Conservation (phyloP, 2,113 vertebrate species). For the Elephas maximus region DNA sequence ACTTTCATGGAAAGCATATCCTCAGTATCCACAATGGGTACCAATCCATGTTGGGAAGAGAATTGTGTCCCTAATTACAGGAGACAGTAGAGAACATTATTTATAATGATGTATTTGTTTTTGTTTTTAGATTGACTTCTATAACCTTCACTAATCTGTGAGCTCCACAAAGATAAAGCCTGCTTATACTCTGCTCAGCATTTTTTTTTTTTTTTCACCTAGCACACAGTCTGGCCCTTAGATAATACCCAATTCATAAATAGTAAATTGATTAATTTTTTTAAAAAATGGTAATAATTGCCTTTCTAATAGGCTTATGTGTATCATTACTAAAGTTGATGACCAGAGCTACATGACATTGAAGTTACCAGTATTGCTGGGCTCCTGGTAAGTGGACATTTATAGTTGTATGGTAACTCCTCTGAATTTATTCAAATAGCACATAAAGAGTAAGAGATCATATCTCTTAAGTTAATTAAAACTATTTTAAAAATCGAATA, state of each 20-base stretch:
- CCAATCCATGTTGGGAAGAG: background rate
- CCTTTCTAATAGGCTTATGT: background rate
- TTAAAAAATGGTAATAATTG: background rate
- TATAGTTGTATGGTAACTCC: background rate
- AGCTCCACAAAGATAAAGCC: background rate
- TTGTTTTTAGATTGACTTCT: background rate
- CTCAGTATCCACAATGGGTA: background rate
- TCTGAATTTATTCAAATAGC: background rate
- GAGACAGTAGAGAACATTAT: background rate
- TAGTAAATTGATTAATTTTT: background rate
- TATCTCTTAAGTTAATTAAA: background rate
- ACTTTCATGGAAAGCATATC: background rate
- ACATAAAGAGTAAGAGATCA: background rate
- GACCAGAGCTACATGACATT: background rate
- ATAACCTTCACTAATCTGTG: background rate
- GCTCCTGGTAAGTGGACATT: background rate
- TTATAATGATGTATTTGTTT: background rate
- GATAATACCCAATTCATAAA: background rate
- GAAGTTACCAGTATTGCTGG: background rate
- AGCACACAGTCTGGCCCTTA: background rate
- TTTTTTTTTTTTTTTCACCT: background rate
- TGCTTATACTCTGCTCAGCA: background rate
- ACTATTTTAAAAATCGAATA: background rate
- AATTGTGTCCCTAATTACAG: background rate
- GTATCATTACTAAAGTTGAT: background rate